Conservation (phyloP, 2,797 vertebrate species). For the Aselliscus stoliczkanus region DNA sequence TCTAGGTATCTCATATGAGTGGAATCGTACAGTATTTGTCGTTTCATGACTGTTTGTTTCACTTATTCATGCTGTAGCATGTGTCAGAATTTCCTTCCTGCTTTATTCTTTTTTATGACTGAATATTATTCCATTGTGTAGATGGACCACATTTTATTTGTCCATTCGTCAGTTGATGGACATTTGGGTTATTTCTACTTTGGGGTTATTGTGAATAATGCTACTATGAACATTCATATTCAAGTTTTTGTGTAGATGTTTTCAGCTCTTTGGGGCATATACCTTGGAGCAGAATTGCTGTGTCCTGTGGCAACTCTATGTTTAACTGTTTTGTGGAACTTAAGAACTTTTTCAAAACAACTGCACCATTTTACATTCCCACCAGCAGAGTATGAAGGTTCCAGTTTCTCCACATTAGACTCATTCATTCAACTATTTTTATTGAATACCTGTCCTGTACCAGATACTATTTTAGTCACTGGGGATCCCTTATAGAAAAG, state of each 20-base stretch:
- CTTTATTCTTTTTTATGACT: not conserved
- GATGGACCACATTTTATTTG: not conserved
- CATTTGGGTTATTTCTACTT: not conserved
- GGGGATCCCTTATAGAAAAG: not conserved
- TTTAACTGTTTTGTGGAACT: not conserved
- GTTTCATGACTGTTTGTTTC: not conserved
- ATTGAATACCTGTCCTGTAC: not conserved
- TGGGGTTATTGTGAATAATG: not conserved
- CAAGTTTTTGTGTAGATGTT: not conserved
- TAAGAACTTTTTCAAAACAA: not conserved
- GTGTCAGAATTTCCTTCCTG: not conserved
- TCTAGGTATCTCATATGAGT: not conserved
- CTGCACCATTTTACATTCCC: not conserved
- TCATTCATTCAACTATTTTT: not conserved
- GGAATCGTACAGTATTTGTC: not conserved
- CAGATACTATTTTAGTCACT: not conserved
- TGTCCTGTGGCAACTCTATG: not conserved
- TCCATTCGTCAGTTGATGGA: not conserved
- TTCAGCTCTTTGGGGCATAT: not conserved
- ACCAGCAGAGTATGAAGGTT: not conserved
- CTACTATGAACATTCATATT: not conserved
- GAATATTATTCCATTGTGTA: not conserved
- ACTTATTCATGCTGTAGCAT: not conserved
- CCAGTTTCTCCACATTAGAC: not conserved
- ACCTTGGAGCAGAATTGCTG: not conserved